A percentile compares a stretch with the other conserved stretches of the same genome.
phyloP scores from a whole-genome alignment of 2,797 vertebrate genomes.

The Pipistrellus nathusii region DNA sequence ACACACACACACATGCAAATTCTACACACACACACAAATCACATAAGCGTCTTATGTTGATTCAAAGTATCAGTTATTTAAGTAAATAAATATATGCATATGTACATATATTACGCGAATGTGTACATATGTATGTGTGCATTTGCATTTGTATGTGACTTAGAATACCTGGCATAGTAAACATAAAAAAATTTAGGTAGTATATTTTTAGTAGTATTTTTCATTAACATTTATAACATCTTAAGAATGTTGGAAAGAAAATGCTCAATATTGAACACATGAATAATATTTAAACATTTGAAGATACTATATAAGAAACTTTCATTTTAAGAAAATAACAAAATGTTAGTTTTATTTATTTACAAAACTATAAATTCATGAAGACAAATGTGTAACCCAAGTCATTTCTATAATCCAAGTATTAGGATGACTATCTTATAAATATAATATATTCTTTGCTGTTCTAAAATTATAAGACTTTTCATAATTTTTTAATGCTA shows the following conservation, averaged over 20 bases:
- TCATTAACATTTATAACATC: background rate
- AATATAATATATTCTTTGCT: slow-evolving; percentile 13
- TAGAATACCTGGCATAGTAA: slow-evolving; percentile 6
- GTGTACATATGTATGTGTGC: background rate
- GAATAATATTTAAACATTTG: slow-evolving; percentile 11
- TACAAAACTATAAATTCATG: slow-evolving; percentile 14
- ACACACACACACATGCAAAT: no score
- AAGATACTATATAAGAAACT: slow-evolving; percentile 6
- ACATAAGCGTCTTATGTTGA: background rate
- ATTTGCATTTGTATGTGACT: background rate
- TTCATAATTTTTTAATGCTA: background rate
- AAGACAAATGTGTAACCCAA: slow-evolving; percentile 3
- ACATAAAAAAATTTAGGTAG: background rate
- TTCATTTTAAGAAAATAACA: slow-evolving; percentile 34
- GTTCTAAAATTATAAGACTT: background rate
- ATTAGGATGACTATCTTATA: background rate
- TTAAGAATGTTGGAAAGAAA: slow-evolving; percentile 17
- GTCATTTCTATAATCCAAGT: background rate
- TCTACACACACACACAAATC: background rate
- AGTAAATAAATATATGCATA: background rate
- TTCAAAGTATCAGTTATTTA: slow-evolving; percentile 16
- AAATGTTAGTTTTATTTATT: slow-evolving; percentile 38
- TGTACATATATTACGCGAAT: background rate
- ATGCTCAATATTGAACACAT: background rate
- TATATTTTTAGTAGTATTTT: slow-evolving; percentile 4